Evolutionary conservation across 2,797 vertebrate species (phyloP), one percentile per base, ranked within the genome.

Genomic region (Smutsia gigantea): DNA sequence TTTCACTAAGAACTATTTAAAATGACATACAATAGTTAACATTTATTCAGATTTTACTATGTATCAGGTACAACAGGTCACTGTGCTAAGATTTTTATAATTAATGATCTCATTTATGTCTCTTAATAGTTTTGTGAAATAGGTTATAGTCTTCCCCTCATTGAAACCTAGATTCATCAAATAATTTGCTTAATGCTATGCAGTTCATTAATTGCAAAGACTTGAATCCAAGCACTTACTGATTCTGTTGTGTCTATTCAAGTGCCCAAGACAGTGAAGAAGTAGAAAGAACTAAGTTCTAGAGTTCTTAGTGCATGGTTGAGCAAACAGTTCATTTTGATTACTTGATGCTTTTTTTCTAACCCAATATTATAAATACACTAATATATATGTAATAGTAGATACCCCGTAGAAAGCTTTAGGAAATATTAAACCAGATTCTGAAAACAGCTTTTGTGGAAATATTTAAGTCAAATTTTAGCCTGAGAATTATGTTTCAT

Each of bases 1-100:
- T 23, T 94, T 74, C 83, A 31, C 51, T 89, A 94, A 85, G 69
- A 95, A 90, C 51, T 93, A 57, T 53, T 18, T 42, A 90, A 85
- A 69, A 75, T 81, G 79, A 66, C 10, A 49, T 7, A 13, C 4
- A 61, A 42, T 37, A 57, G 14, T 18, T 77, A 51, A 75, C 29
- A 66, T 69, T 88, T 89, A 55, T 83, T 87, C 42, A 77, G 18
- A 89, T 89, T 86, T 91, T 87, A 55, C 15, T 66, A 3, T 42
- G 14, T 89, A 29, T 61, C 57, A 77, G 51, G 29, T 31, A 31
- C 53, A 87, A 27, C 17, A 81, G 63, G 42, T 91, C 61, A 91
- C 59, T 46, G 39, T 75, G 34, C 71, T 61, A 75, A 77, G 34
- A 64, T 31, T 93, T 93, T 89, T 55, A 57, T 81, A 85, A 42